Conservation (phyloP, 2,888 invertebrate genomes). For the Globia sparganii region DNA sequence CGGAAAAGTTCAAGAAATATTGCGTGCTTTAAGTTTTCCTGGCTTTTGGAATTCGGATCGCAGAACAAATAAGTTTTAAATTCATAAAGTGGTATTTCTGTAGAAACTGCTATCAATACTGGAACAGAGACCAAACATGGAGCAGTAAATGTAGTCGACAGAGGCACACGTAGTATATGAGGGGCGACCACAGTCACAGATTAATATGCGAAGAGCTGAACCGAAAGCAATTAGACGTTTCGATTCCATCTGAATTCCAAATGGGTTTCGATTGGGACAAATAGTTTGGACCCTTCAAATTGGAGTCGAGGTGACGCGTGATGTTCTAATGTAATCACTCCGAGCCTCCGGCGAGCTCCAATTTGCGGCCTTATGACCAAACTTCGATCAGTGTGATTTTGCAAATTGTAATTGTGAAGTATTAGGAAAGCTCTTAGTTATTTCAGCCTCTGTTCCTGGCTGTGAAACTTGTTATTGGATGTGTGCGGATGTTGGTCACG, state of each 20-base stretch:
- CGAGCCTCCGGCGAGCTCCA: conserved; percentile 43
- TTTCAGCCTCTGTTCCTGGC: conserved; percentile 4
- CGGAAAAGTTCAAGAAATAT: conserved; percentile 53
- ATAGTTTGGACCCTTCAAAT: conserved; percentile 71
- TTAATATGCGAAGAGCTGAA: conserved; percentile 80
- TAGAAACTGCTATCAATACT: conserved; percentile 1
- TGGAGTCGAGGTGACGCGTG: conserved; percentile 71
- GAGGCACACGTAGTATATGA: conserved; percentile 49
- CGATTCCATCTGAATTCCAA: conserved; percentile 81
- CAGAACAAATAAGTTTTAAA: conserved; percentile 17
- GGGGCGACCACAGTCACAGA: conserved; percentile 61
- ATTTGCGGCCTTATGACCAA: conserved; percentile 62
- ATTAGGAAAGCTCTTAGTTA: conserved; percentile 28
- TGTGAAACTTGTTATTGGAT: conserved; percentile 4
- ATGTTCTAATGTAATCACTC: conserved; percentile 72
- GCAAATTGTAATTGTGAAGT: conserved; percentile 60
- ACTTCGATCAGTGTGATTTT: conserved; percentile 64
- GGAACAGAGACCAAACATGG: conserved; percentile 4
- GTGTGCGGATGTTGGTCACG: conserved; percentile 29
- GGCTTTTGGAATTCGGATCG: conserved; percentile 17
- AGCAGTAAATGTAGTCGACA: conserved; percentile 30
- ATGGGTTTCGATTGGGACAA: conserved; percentile 75
- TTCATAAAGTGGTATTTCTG: conserved; percentile 17
- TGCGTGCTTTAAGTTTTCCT: conserved; percentile 31
- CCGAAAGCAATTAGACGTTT: conserved; percentile 84